Conservation (phyloP, 2,888 invertebrate species). For the Leptopilina drosophilae region DNA sequence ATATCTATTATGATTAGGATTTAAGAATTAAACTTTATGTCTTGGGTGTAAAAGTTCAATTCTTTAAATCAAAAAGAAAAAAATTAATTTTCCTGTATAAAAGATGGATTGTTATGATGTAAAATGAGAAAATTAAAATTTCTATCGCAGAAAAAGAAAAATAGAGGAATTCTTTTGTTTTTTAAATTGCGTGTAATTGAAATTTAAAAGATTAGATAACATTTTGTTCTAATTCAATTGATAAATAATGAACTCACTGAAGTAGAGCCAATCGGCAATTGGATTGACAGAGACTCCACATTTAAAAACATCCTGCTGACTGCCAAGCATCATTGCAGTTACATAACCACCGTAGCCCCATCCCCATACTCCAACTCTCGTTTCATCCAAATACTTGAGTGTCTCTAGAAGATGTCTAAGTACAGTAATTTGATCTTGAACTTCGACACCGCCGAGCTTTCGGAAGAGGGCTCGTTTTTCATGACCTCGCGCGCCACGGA, state of each 20-base stretch:
- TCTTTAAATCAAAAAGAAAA: too few species aligned
- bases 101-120: too few species aligned
- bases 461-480: constrained; percentile 90
- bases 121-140: too few species aligned
- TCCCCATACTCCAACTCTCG: constrained; percentile 95
- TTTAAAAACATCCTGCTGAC: constrained; percentile 89
- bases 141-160: too few species aligned
- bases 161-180: too few species aligned
- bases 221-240: neutral
- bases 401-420: constrained; percentile 89
- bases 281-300: constrained; percentile 97
- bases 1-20: too few species aligned
- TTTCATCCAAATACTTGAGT: constrained; percentile 90
- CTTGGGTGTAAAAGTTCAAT: too few species aligned
- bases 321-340: constrained; percentile 93
- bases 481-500: constrained; percentile 88
- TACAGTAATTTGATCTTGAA: constrained; percentile 93
- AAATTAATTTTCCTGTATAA: too few species aligned
- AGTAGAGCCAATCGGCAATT: constrained; percentile 96
- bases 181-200: too few species aligned
- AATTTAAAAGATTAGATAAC: too few species aligned
- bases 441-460: constrained; percentile 92
- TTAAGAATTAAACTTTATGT: too few species aligned
- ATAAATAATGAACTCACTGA: constrained; percentile 83
- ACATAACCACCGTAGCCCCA: constrained; percentile 98